Conservation (phyloP, 2,888 invertebrate genomes). For the Scaeva pyrastri region DNA sequence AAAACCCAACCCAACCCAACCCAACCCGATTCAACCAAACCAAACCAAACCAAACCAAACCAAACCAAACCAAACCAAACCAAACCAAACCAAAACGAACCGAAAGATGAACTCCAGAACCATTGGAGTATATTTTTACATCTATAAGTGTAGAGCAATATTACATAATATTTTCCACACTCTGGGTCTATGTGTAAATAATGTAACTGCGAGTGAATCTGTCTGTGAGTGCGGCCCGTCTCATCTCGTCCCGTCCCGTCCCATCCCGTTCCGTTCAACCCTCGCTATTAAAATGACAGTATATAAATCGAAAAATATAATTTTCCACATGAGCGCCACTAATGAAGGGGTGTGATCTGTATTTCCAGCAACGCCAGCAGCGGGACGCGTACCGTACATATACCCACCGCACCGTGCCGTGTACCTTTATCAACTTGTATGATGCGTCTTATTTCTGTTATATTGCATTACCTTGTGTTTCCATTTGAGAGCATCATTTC, state of each 20-base stretch:
- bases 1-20: not conserved
- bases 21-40: no score
- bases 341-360: constrained; percentile 70
- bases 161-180: constrained; percentile 60
- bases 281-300: constrained; percentile 70
- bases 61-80: not conserved
- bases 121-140: constrained; percentile 43
- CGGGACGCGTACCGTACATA: constrained; percentile 29
- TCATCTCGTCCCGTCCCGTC: no score
- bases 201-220: not conserved
- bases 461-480: constrained; percentile 63
- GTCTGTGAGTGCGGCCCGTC: not conserved
- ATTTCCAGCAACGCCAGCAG: constrained; percentile 8
- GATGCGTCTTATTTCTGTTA: constrained; percentile 64
- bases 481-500: constrained; percentile 43
- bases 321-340: constrained; percentile 74
- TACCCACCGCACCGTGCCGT: no score
- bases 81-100: not conserved
- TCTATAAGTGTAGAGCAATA: not conserved
- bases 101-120: constrained; percentile 57
- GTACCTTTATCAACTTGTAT: not conserved
- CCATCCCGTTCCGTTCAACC: constrained; percentile 40
- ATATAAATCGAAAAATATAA: constrained; percentile 76
- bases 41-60: not conserved
- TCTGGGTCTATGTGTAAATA: constrained; percentile 33